phyloP scores from a whole-genome alignment of 2,888 invertebrate genomes.

The Hedya salicella region DNA sequence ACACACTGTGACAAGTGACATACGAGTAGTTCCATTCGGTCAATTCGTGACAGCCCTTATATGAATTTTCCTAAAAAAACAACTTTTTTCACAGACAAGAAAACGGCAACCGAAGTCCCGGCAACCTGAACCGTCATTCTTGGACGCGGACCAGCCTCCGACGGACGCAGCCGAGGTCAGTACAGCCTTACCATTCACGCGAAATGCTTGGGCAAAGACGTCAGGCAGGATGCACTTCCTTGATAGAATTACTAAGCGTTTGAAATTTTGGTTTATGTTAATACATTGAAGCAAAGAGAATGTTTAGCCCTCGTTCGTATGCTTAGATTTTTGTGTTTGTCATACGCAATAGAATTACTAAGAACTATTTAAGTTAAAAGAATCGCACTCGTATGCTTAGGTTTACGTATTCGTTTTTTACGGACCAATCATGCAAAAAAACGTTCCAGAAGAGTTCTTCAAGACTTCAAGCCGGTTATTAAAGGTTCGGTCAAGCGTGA shows the following conservation, averaged over 20 bases:
- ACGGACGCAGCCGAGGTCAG: conserved; percentile 92
- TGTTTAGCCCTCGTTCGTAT: background rate
- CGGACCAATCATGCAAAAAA: too few relatives aligned
- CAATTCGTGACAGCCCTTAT: too few relatives aligned
- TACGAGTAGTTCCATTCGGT: too few relatives aligned
- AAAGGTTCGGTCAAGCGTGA: too few relatives aligned
- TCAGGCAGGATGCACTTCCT: conserved; percentile 8
- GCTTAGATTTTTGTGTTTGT: too few relatives aligned
- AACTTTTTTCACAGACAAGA: conserved; percentile 68
- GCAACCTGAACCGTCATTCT: conserved; percentile 90
- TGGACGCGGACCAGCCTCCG: conserved; percentile 94
- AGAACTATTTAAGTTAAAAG: too few relatives aligned
- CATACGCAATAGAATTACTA: too few relatives aligned
- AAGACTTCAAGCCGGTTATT: too few relatives aligned
- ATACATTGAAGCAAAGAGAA: background rate
- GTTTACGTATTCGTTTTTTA: too few relatives aligned
- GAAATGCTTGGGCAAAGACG: background rate
- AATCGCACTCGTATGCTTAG: too few relatives aligned
- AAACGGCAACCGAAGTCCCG: conserved; percentile 86
- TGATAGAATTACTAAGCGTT: background rate
- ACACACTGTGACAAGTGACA: too few relatives aligned
- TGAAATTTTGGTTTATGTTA: background rate
- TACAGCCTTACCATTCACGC: conserved; percentile 26
- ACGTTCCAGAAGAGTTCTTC: too few relatives aligned
- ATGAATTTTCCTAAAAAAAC: background rate